phyloP scores from a whole-genome alignment of 2,113 vertebrate species.

The Gobius niger region DNA sequence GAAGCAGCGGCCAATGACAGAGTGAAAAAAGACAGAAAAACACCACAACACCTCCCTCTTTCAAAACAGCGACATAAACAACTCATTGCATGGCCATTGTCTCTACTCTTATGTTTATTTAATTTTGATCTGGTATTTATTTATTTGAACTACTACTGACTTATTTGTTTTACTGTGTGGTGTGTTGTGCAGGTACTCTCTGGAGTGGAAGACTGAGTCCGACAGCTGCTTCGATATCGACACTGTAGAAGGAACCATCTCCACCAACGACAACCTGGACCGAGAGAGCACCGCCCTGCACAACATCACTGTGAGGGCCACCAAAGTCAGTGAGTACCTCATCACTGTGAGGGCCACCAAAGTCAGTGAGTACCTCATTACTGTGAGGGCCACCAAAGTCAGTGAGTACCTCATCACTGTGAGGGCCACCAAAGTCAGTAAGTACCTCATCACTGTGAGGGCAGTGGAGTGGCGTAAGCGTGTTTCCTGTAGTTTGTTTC shows the following conservation, averaged over 20 bases:
- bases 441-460: too few species aligned
- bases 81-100: too few species aligned
- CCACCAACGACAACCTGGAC: slow-evolving; percentile 87
- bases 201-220: slow-evolving; percentile 82
- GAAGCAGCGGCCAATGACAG: too few species aligned
- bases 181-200: slow-evolving; percentile 81
- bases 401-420: not conserved
- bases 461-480: too few species aligned
- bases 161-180: not conserved
- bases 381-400: not conserved
- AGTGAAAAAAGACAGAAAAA: too few species aligned
- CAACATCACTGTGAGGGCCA: slow-evolving; percentile 90
- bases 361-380: slow-evolving; percentile 84
- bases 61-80: too few species aligned
- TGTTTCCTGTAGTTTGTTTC: too few species aligned
- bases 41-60: too few species aligned
- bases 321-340: slow-evolving; percentile 96
- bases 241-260: slow-evolving; percentile 86
- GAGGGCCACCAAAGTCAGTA: too few species aligned
- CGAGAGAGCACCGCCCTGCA: slow-evolving; percentile 85
- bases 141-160: not conserved
- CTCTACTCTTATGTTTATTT: too few species aligned
- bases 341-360: slow-evolving; percentile 91
- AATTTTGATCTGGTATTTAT: too few species aligned
- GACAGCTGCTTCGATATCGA: slow-evolving; percentile 90